Percentiles rank a stretch among this genome's conserved stretches.
phyloP scores from a whole-genome alignment of 2,888 invertebrate genomes.

The Eupithecia insigniata region DNA sequence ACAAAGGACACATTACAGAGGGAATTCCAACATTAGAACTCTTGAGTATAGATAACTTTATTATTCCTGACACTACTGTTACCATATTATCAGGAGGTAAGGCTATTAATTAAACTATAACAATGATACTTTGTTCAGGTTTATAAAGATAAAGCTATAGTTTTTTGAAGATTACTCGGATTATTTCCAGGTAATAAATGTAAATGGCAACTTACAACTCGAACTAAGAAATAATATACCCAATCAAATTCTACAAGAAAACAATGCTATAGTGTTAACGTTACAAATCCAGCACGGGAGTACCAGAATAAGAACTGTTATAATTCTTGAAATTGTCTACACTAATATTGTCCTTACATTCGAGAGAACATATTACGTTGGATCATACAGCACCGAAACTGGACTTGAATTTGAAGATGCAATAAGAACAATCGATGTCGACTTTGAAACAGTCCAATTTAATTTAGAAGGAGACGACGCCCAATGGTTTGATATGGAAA shows the following conservation, averaged over 20 bases:
- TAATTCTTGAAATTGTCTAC: conserved; percentile 32
- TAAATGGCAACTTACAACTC: conserved; percentile 41
- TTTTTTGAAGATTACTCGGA: conserved; percentile 52
- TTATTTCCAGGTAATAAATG: conserved; percentile 48
- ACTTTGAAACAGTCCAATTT: conserved; percentile 32
- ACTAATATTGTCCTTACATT: conserved; percentile 31
- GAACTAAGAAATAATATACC: conserved; percentile 39
- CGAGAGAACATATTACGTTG: conserved; percentile 36
- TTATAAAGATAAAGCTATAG: conserved; percentile 21
- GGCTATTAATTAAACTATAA: background rate
- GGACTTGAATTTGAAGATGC: conserved; percentile 34
- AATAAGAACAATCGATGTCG: conserved; percentile 35
- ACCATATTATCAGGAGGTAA: conserved; percentile 51
- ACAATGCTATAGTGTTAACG: conserved; percentile 46
- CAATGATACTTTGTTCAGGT: background rate
- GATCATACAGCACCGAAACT: conserved; percentile 29
- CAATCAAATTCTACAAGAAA: conserved; percentile 39
- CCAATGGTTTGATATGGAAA: conserved; percentile 38
- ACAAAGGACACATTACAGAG: conserved; percentile 47
- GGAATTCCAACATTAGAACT: conserved; percentile 37
- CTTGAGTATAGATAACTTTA: conserved; percentile 45
- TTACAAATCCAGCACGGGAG: conserved; percentile 42
- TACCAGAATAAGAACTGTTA: conserved; percentile 34
- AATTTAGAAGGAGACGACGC: conserved; percentile 39
- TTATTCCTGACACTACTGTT: conserved; percentile 34